phyloP scores from a whole-genome alignment of 2,113 vertebrate genomes.

The Cyanoderma ruficeps region DNA sequence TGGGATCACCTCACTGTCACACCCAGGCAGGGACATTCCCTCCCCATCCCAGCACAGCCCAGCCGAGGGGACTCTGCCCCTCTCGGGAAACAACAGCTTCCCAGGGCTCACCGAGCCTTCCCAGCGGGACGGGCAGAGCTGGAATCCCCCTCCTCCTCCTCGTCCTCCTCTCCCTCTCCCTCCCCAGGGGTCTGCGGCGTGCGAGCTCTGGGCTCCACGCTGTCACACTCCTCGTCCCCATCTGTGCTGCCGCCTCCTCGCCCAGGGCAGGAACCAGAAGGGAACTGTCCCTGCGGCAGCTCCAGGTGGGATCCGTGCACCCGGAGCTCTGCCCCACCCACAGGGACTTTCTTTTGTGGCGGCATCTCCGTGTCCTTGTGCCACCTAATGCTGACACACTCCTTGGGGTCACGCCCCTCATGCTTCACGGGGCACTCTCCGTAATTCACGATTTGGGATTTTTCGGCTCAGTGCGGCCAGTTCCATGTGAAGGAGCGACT shows the following conservation, averaged over 20 bases:
- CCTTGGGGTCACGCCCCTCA: not conserved
- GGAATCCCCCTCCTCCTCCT: not conserved
- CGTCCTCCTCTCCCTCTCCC: not conserved
- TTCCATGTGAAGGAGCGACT: fast-evolving
- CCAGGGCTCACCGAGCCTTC: fast-evolving
- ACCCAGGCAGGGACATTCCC: not conserved
- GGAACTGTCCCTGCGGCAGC: not conserved
- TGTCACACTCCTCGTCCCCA: not conserved
- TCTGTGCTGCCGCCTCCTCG: not conserved
- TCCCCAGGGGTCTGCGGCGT: not conserved
- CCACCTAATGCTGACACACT: not conserved
- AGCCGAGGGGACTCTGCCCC: not conserved
- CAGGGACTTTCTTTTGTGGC: too few relatives aligned
- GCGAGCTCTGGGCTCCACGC: not conserved
- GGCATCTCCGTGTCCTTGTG: not conserved
- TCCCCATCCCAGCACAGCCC: not conserved
- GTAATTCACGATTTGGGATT: fast-evolving
- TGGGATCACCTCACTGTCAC: not conserved
- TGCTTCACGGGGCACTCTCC: fast-evolving
- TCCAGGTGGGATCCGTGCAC: not conserved
- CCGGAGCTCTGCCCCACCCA: not conserved
- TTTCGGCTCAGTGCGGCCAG: not conserved
- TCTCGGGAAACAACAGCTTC: not conserved
- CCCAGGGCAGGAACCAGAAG: not conserved
- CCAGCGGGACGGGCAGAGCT: not conserved